Percentiles rank a stretch among this genome's conserved stretches.
Evolutionary conservation across 2,113 vertebrate genomes (phyloP).

Genomic region (Phaethon lepturus): DNA sequence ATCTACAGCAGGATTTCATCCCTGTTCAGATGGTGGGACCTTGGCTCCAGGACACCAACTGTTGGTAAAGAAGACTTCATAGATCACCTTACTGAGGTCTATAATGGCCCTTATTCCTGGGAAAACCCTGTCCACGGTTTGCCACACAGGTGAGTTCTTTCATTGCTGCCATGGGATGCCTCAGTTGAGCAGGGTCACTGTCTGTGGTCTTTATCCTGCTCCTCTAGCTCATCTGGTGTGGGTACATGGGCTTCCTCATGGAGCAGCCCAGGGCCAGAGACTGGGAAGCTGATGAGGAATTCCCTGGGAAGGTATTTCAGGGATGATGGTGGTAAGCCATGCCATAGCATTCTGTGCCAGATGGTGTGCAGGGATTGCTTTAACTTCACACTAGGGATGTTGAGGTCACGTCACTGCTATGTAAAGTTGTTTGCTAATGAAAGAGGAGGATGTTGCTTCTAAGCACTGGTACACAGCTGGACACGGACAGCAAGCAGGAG

Average conservation of each 20-base stretch:
- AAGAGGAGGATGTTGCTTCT: not conserved
- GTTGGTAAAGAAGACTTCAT: not conserved
- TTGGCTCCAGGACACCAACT: not conserved
- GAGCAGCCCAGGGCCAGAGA: not conserved
- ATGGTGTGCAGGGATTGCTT: not conserved
- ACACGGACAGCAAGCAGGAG: accelerated
- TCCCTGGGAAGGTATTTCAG: not conserved
- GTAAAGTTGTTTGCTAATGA: not conserved
- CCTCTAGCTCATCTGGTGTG: not conserved
- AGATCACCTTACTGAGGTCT: not conserved
- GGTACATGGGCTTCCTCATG: not conserved
- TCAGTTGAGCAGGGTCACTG: not conserved
- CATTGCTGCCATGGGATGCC: not conserved
- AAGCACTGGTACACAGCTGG: not conserved
- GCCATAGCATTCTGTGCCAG: not conserved
- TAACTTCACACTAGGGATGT: not conserved
- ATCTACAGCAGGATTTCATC: not conserved
- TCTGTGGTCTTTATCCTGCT: not conserved
- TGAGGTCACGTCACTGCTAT: not conserved
- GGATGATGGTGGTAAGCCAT: not conserved
- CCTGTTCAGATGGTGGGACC: not conserved
- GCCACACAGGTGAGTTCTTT: not conserved
- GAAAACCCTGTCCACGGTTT: not conserved
- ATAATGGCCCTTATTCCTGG: not conserved
- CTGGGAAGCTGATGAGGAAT: not conserved